Percentiles rank a stretch among this genome's conserved stretches.
These are phyloP conservation scores for Platysteira castanea DNA, from an alignment of 2,113 vertebrate genomes.

Conservation along the genomic window DNA sequence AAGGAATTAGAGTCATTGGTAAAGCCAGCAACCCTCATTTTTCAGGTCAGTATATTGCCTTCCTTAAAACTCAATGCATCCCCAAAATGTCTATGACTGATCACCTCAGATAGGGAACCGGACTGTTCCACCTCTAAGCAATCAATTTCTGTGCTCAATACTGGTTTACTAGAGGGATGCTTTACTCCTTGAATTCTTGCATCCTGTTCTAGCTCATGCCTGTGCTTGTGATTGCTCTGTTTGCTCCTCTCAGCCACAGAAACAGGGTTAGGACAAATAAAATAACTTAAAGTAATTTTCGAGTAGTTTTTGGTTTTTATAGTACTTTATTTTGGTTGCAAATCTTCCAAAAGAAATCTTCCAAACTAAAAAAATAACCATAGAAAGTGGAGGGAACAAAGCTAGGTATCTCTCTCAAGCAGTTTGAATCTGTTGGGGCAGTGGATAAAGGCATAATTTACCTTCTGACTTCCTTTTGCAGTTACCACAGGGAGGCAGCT, in stretches of 20 bases:
- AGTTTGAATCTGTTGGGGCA: not conserved
- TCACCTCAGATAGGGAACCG: not conserved
- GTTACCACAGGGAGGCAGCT: not conserved
- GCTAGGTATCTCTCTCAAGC: not conserved
- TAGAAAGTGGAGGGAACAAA: not conserved
- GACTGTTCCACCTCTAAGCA: not conserved
- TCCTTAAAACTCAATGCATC: not conserved
- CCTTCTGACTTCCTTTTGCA: not conserved
- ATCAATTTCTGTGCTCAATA: not conserved
- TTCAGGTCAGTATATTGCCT: not conserved
- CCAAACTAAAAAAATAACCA: not conserved
- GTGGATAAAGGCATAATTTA: not conserved
- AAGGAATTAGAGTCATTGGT: not conserved
- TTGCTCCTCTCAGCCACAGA: not conserved
- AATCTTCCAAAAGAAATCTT: not conserved
- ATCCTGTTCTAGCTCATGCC: not conserved
- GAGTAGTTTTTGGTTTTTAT: not conserved
- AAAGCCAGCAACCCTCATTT: not conserved
- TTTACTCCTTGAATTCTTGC: not conserved
- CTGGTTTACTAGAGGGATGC: not conserved
- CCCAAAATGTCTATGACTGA: not conserved
- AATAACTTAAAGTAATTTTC: not conserved
- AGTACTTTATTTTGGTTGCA: not conserved
- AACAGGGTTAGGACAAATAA: not conserved
- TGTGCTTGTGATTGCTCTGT: not conserved